These are phyloP conservation scores for Helicoverpa assulta DNA, from an alignment of 2,888 invertebrate genomes.

Conservation along the genomic window DNA sequence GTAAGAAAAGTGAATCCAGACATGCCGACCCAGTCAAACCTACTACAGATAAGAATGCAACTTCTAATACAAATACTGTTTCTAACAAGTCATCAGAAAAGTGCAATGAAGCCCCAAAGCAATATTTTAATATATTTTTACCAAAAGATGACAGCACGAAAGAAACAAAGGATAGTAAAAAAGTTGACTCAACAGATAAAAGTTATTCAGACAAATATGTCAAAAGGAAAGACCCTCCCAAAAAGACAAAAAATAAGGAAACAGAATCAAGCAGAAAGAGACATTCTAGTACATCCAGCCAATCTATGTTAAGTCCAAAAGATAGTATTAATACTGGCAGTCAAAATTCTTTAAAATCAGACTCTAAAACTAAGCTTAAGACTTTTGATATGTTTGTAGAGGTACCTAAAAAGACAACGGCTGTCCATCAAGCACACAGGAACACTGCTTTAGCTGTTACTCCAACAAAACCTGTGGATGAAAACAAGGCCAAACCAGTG, in stretches of 20 bases:
- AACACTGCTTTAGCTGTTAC: conserved; percentile 73
- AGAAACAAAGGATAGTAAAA: conserved; percentile 72
- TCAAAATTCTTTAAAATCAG: conserved; percentile 71
- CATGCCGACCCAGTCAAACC: conserved; percentile 66
- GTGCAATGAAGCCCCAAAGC: conserved; percentile 70
- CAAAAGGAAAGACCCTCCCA: conserved; percentile 79
- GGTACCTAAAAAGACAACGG: conserved; percentile 74
- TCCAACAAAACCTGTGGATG: conserved; percentile 66
- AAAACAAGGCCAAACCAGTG: conserved; percentile 66
- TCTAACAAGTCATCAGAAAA: conserved; percentile 71
- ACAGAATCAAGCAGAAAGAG: conserved; percentile 70
- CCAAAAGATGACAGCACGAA: conserved; percentile 66
- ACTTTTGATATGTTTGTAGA: conserved; percentile 83
- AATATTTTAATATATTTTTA: conserved; percentile 73
- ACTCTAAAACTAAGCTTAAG: conserved; percentile 79
- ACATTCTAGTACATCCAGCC: conserved; percentile 73
- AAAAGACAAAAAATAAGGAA: conserved; percentile 70
- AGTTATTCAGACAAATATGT: conserved; percentile 83
- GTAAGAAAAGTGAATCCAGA: conserved; percentile 80
- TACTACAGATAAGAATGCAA: conserved; percentile 66
- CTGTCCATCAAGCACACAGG: conserved; percentile 79
- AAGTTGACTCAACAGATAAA: conserved; percentile 70
- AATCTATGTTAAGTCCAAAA: conserved; percentile 77
- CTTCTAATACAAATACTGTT: conserved; percentile 62
- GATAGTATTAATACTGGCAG: conserved; percentile 65